A percentile compares a stretch with the other conserved stretches of the same genome.
Evolutionary conservation across 2,888 invertebrate species (phyloP).

Genomic region (Rambutsinella grinnellia): DNA sequence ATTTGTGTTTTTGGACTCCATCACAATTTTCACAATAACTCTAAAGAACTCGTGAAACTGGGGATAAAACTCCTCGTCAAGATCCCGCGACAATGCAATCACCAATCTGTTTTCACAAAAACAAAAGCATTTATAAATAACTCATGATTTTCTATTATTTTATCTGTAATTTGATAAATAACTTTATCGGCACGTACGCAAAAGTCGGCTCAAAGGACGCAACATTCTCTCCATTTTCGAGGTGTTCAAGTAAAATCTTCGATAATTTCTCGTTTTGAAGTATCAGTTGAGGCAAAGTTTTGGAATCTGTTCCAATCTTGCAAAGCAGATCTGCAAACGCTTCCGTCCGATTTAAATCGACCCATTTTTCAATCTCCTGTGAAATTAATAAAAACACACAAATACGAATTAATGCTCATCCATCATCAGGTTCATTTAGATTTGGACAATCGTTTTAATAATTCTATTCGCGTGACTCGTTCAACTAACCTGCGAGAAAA

Average conservation of each 20-base stretch:
- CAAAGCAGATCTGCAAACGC: slow-evolving; percentile 83
- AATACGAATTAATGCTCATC: not conserved
- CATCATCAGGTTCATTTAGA: not conserved
- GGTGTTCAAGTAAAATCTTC: slow-evolving; percentile 79
- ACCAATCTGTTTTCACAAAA: slow-evolving; percentile 83
- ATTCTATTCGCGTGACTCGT: not conserved
- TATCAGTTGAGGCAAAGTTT: slow-evolving; percentile 86
- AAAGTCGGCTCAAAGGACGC: slow-evolving; percentile 58
- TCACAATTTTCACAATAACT: slow-evolving; percentile 78
- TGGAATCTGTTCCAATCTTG: slow-evolving; percentile 80
- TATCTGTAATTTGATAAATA: too few species aligned
- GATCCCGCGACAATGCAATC: slow-evolving; percentile 87
- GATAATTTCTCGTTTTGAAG: slow-evolving; percentile 84
- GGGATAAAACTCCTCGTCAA: slow-evolving; percentile 90
- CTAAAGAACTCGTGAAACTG: slow-evolving; percentile 84
- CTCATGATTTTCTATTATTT: not conserved
- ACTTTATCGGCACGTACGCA: too few species aligned
- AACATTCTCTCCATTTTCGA: slow-evolving; percentile 68
- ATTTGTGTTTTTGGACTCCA: slow-evolving; percentile 83
- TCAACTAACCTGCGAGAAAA: slow-evolving; percentile 74
- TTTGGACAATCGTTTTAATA: not conserved
- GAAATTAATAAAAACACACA: not conserved
- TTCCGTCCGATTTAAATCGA: slow-evolving; percentile 86
- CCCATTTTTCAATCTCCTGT: slow-evolving; percentile 89
- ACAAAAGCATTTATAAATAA: slow-evolving; percentile 62